Conservation (phyloP, 2,888 invertebrate species). For the Crematogaster levior region DNA sequence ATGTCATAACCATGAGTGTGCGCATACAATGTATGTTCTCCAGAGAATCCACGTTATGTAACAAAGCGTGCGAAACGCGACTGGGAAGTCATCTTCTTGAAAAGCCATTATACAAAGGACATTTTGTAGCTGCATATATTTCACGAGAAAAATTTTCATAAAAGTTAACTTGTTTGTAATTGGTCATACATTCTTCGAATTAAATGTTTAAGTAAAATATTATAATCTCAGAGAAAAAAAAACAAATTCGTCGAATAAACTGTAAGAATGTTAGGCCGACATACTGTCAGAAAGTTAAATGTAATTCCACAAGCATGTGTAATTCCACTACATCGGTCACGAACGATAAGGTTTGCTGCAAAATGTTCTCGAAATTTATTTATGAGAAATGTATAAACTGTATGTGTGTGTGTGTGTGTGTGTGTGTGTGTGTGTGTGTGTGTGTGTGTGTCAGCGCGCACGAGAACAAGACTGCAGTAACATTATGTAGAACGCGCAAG, state of each 20-base stretch:
- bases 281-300: constrained; percentile 37
- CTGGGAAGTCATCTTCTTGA: constrained; percentile 35
- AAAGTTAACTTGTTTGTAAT: neutral
- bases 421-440: too few relatives aligned
- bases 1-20: constrained; percentile 27
- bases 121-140: constrained; percentile 4
- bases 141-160: neutral
- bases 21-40: constrained; percentile 9
- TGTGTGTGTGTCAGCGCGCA: constrained; percentile 46
- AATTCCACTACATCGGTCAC: constrained; percentile 2
- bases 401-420: too few relatives aligned
- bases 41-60: constrained; percentile 30
- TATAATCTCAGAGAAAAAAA: neutral
- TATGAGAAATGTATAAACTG: constrained; percentile 78
- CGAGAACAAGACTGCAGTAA: constrained; percentile 26
- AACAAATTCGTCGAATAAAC: too few relatives aligned
- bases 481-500: neutral
- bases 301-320: constrained; percentile 54
- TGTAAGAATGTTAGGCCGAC: too few relatives aligned
- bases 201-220: neutral
- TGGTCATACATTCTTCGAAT: neutral
- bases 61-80: constrained; percentile 16
- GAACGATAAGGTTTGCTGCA: constrained; percentile 45
- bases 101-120: constrained; percentile 21
- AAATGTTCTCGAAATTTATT: constrained; percentile 75